phyloP scores from a whole-genome alignment of 2,113 vertebrate species.

The Thinocorus orbignyianus region DNA sequence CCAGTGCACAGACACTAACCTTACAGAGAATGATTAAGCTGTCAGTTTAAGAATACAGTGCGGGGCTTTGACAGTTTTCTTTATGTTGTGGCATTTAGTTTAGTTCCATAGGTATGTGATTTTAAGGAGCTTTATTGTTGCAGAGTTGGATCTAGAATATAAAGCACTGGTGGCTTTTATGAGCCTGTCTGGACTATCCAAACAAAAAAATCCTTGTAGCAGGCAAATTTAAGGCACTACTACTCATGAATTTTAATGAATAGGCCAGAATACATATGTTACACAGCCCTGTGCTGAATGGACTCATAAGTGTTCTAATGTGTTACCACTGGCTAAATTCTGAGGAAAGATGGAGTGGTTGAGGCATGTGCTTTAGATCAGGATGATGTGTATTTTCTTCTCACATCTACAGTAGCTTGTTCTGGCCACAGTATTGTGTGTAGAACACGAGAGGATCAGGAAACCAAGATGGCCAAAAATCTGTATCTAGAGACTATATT shows the following conservation, averaged over 20 bases:
- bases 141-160: not conserved
- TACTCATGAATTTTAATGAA: conserved; percentile 13
- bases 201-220: conserved; percentile 44
- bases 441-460: not conserved
- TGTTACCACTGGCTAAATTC: not conserved
- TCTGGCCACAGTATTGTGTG: not conserved
- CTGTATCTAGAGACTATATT: not conserved
- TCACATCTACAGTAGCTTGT: not conserved
- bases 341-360: not conserved
- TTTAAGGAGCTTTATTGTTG: conserved; percentile 25
- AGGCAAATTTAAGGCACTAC: conserved; percentile 6
- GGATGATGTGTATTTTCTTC: not conserved
- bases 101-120: not conserved
- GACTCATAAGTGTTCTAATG: not conserved
- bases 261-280: not conserved
- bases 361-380: conserved; percentile 38
- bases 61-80: not conserved
- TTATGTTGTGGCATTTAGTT: conserved; percentile 14
- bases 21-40: conserved; percentile 25
- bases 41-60: conserved; percentile 25
- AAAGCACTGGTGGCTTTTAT: not conserved
- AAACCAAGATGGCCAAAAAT: not conserved
- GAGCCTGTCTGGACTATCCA: conserved; percentile 13
- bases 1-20: not conserved
- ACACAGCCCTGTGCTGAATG: not conserved